Evolutionary conservation across 2,888 invertebrate species (phyloP), one percentile per base, ranked within the genome.

Genomic region (Acleris cristana): DNA sequence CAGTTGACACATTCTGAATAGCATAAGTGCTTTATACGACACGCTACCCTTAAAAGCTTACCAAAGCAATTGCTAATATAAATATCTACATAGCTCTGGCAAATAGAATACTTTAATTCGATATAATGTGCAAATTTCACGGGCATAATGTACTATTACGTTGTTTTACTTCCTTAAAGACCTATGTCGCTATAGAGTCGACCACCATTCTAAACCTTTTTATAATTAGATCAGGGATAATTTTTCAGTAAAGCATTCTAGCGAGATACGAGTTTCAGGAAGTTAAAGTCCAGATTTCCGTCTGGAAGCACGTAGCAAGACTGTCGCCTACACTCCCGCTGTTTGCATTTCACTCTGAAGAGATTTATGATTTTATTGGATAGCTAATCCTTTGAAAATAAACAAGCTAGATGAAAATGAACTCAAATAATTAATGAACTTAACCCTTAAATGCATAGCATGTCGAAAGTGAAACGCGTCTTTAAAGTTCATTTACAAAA

Each of bases 311-410:
- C 61, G 51, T 60, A 61, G 51, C 63, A 58, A 63, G 62, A 67
- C 67, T 67, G 67, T 67, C 67, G 67, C 57, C 40, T 63, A 62
- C 67, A 63, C 58, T 18, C 57, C 40, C 65, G 57, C 57, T 67
- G 67, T 67, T 67, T 67, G 63, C 63, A 54, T 67, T 67, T 63
- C 66, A 67, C 58, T 58, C 56, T 30, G 56, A 26, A 55, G 16
- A 66, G 61, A 66, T 66, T 48, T 62, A 66, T 57, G 61, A 62
- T 8, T 40, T 30, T 23, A 55, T 45, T 19, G 66, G 66, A 66
- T 62, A 14, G 66, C 61, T 57, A 48, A 53, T 8, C n/a, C 23
- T 52, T 52, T 44, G 18, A n/a, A 21, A 57, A 56, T 23, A 57
- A 18, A 44, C 56, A 18, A 18, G n/a, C 51, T 19, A 4, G n/a